Base-by-base conservation (phyloP, 2,888 invertebrate species). In the Sarcophaga caerulescens region DNA sequence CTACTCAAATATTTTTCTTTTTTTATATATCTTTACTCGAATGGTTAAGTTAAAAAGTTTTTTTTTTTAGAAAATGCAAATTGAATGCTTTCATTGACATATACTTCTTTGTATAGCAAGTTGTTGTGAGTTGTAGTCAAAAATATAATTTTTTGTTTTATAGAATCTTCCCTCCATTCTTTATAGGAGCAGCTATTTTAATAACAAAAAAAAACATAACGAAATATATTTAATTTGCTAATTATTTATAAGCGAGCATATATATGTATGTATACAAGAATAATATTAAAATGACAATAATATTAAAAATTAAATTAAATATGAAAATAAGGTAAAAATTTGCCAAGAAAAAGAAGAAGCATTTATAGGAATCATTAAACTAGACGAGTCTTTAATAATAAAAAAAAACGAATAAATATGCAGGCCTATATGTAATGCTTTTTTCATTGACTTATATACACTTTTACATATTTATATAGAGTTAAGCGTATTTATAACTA, bases 171-270 rank as follows among this genome's bases (percentile, higher is more conserved):
- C 52, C 52, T 52, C 17, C 35, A n/a, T 80, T 23, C 60, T 75
- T 70, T 84, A 59, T 81, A 81, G 21, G 73, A 76, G 85, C 85
- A 85, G 82, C 85, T 83, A 81, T 70, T 77, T 73, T 68, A 52
- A 5, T n/a, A 74, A 69, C 66, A 12, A 14, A 25, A 63, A 52
- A 44, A 12, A 63, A 76, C 11, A 63, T 14, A 17, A 52, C 17
- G 12, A 17, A 14, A 69, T 17, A 79, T 63, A 79, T 68, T 76
- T 79, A 80, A 85, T 80, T 80, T 79, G 71, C 76, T 83, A 76
- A 12, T 63, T 80, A 77, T 76, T 76, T 83, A 76, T 71, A 85
- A 60, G 73, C 45, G 45, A 68, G 35, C 35, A 35, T 44, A 45
- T 8, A 19, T 4, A n/a, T n/a, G n/a, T n/a, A n/a, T 71, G 1